Conservation (phyloP, 2,797 vertebrate species). For the Macropus fuliginosus region DNA sequence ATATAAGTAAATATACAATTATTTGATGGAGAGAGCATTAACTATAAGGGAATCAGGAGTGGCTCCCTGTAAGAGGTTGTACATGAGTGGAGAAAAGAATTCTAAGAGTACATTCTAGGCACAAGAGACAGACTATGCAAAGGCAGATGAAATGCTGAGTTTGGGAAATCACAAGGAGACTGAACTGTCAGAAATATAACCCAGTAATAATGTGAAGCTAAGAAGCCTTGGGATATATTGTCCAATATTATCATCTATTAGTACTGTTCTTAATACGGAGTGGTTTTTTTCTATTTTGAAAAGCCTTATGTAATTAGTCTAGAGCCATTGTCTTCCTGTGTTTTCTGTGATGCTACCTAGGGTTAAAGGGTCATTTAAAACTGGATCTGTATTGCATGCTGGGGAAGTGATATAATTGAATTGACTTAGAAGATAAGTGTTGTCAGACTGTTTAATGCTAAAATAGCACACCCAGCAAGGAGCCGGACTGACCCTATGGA, state of each 20-base stretch:
- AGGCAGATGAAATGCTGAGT: not conserved
- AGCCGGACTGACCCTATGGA: not conserved
- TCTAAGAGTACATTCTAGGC: not conserved
- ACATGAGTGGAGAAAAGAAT: not conserved
- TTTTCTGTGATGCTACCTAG: constrained; percentile 24
- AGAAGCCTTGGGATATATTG: not conserved
- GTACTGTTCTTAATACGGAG: not conserved
- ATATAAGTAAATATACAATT: not conserved
- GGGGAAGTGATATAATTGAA: constrained; percentile 57
- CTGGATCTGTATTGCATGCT: not conserved
- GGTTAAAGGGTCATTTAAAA: constrained; percentile 25
- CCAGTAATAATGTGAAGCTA: not conserved
- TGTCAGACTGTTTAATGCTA: not conserved
- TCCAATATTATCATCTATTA: not conserved
- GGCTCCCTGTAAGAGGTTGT: not conserved
- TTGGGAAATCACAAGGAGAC: not conserved
- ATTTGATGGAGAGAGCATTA: not conserved
- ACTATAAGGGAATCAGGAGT: not conserved
- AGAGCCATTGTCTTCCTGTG: not conserved
- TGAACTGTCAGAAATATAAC: not conserved
- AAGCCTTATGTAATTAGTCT: constrained; percentile 34
- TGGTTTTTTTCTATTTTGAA: not conserved
- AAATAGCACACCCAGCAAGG: constrained; percentile 46
- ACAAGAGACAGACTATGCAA: not conserved
- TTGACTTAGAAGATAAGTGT: constrained; percentile 26